phyloP scores from a whole-genome alignment of 2,888 invertebrate genomes.

The Priapulus caudatus region DNA sequence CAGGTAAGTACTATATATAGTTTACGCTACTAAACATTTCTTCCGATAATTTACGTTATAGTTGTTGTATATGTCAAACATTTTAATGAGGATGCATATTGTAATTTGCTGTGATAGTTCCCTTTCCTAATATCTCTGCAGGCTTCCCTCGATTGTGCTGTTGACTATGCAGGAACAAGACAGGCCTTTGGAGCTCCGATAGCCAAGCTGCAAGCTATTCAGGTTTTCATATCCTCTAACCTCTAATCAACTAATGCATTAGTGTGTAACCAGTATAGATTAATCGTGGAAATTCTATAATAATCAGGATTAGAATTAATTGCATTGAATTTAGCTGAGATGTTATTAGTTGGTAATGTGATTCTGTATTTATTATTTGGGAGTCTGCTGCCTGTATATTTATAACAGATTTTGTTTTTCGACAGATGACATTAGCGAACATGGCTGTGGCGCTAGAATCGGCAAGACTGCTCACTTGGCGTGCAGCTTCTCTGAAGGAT shows the following conservation, averaged over 20 bases:
- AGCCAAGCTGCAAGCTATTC: conserved; percentile 73
- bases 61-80: not conserved
- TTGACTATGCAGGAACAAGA: conserved; percentile 78
- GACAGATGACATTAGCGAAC: conserved; percentile 72
- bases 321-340: too few relatives aligned
- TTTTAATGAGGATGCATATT: not conserved
- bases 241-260: too few relatives aligned
- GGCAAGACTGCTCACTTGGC: conserved; percentile 76
- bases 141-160: conserved; percentile 78
- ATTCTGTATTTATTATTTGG: not conserved
- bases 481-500: conserved; percentile 81
- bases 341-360: not conserved
- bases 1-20: conserved; percentile 42
- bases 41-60: conserved; percentile 8
- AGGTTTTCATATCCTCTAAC: too few relatives aligned
- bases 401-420: conserved; percentile 20
- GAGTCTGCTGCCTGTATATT: not conserved
- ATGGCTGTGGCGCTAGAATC: conserved; percentile 74
- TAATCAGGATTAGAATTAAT: too few relatives aligned
- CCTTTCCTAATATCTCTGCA: conserved; percentile 22
- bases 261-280: not conserved
- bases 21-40: not conserved
- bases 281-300: not conserved
- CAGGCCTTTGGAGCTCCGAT: conserved; percentile 78
- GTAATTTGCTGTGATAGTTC: not conserved